Evolutionary conservation across 2,113 vertebrate genomes (phyloP).

Genomic region (Bambusicola thoracicus): DNA sequence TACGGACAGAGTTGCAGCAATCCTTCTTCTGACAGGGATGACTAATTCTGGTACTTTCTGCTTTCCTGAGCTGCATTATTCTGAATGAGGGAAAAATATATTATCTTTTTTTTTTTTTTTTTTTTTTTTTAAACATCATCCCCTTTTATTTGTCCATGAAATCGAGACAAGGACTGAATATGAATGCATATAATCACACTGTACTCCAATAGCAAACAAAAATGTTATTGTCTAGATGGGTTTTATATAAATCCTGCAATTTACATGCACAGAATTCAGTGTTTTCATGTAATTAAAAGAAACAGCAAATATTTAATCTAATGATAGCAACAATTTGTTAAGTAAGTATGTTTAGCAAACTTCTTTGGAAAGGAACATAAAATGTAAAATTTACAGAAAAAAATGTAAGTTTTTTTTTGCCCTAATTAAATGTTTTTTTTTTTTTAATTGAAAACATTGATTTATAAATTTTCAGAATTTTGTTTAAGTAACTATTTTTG

Average conservation of each 20-base stretch:
- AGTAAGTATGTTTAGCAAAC: neutral
- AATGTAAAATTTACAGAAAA: neutral
- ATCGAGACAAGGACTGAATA: neutral
- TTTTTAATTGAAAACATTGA: neutral
- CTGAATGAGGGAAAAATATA: neutral
- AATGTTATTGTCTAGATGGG: neutral
- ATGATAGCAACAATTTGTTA: neutral
- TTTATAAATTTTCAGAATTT: neutral
- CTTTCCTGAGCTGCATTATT: rapidly evolving
- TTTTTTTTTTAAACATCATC: neutral
- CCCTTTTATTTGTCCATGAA: neutral
- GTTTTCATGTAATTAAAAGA: no score
- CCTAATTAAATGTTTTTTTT: neutral
- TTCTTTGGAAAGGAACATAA: neutral
- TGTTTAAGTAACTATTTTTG: neutral
- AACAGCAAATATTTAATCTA: no score
- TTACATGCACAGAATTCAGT: neutral
- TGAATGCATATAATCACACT: neutral
- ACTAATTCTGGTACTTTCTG: neutral
- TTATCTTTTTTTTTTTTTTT: neutral
- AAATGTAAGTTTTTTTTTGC: neutral
- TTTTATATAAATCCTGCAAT: neutral
- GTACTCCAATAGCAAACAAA: neutral
- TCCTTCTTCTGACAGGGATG: neutral
- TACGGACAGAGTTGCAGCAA: neutral